Evolutionary conservation across 2,797 vertebrate species (phyloP).

Genomic region (Stomatorhinus walkeri): DNA sequence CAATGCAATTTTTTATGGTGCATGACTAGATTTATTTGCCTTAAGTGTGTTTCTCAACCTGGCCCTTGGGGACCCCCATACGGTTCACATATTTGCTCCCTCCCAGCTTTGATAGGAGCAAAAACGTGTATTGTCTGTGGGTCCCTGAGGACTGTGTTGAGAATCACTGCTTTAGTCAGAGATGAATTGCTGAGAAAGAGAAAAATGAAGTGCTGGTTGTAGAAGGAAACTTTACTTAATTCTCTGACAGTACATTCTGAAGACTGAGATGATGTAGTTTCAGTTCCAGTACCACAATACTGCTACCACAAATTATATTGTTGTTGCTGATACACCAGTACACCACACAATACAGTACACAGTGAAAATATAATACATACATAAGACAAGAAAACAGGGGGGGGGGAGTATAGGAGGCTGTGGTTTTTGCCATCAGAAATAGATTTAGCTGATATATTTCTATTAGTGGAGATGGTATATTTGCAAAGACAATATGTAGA

Average conservation of each 20-base stretch:
- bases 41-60: background rate
- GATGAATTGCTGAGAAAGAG: conserved; percentile 12
- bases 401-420: background rate
- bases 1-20: background rate
- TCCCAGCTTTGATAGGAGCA: background rate
- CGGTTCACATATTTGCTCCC: background rate
- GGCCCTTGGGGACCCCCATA: background rate
- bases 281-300: conserved; percentile 38
- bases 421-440: background rate
- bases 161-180: background rate
- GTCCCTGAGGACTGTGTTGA: background rate
- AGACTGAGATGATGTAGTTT: conserved; percentile 13
- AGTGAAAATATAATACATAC: conserved; percentile 22
- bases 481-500: background rate
- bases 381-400: conserved; percentile 7
- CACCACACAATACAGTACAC: conserved; percentile 13
- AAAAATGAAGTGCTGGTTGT: conserved; percentile 8
- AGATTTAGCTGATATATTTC: background rate
- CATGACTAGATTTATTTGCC: background rate
- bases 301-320: background rate
- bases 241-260: background rate
- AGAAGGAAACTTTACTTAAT: conserved; percentile 10
- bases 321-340: conserved; percentile 23
- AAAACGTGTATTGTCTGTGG: background rate
- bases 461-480: background rate